Evolutionary conservation across 2,888 invertebrate genomes (phyloP), one percentile per base, ranked within the genome.

Genomic region (Amphipyra tragopoginis): DNA sequence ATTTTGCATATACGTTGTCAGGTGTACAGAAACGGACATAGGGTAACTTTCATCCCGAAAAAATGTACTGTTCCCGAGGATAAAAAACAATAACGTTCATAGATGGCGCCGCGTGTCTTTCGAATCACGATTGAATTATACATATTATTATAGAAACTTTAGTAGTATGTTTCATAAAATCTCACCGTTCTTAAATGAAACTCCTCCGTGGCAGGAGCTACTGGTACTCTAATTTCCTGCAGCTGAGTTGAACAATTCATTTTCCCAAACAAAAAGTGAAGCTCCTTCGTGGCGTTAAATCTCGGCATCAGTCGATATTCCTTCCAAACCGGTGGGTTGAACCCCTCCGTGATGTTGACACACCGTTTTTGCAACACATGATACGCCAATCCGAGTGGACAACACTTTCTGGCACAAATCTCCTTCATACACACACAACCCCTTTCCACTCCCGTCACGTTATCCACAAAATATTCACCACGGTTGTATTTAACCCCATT

Each of bases 331-430:
- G 86, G 85, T 0, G 87, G 86, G 4, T 88, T 75, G 38, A 92
- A 75, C 0, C 33, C 6, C 0, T 61, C 49, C 0, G 57, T 48
- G 1, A 75, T 49, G 11, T 74, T 62, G 0, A 80, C 74, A 75
- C 93, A 93, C 0, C 0, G n/a, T n/a, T 65, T 85, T 2, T 33
- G 44, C 0, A 5, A 10, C 0, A 6, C n/a, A 9, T 84, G 33
- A 48, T 86, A 88, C 0, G 74, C 89, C 7, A 75, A 70, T 0
- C 92, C 92, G 0, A 80, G 60, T 0, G 88, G 87, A 58, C 93
- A 93, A 29, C 93, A 93, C 58, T 93, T 93, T 2, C 80, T 69
- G 0, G 89, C 55, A 58, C 91, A 92, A 2, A 59, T 69, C 42
- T 84, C 77, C 44, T 89, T 88, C 2, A 66, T 63, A 48, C 90